phyloP scores from a whole-genome alignment of 1,140 invertebrate species.

The Orius laevigatus region DNA sequence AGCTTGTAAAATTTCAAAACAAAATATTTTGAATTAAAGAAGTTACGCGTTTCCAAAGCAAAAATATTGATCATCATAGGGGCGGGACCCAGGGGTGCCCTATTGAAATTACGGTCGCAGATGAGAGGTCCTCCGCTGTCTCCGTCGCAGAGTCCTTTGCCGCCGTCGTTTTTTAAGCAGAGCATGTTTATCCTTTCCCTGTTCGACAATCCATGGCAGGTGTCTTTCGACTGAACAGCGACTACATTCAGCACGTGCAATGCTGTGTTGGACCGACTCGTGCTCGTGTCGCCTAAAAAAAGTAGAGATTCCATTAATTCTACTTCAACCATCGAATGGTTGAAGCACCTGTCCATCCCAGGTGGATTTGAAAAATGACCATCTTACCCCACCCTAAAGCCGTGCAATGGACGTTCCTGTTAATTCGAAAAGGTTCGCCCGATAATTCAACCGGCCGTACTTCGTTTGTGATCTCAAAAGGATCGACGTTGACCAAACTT shows the following conservation, averaged over 20 bases:
- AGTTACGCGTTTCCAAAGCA: too few species aligned
- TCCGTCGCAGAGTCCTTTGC: constrained; percentile 18
- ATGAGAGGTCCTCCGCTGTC: constrained; percentile 18
- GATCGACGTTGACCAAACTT: constrained; percentile 14
- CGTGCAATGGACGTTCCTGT: constrained; percentile 14
- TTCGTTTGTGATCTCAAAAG: constrained; percentile 13
- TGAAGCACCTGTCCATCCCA: too few species aligned
- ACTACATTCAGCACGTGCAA: constrained; percentile 16
- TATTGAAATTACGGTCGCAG: constrained; percentile 13
- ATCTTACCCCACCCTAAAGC: constrained; percentile 18
- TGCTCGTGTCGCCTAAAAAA: constrained; percentile 14
- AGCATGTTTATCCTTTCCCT: constrained; percentile 17
- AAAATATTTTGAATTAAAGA: too few species aligned
- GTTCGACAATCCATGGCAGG: constrained; percentile 16
- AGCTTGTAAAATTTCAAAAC: too few species aligned
- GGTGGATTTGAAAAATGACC: too few species aligned
- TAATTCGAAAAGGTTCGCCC: constrained; percentile 12
- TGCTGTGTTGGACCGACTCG: constrained; percentile 12
- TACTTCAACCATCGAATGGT: too few species aligned
- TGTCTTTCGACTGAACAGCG: constrained; percentile 14
- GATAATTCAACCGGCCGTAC: constrained; percentile 15
- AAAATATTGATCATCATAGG: too few species aligned
- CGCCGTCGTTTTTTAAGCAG: constrained; percentile 16
- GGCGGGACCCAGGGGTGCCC: too few species aligned
- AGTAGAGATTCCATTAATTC: neutral